Evolutionary conservation across 2,888 invertebrate genomes (phyloP), one percentile per base, ranked within the genome.

Genomic region (Leucophenga maculata): DNA sequence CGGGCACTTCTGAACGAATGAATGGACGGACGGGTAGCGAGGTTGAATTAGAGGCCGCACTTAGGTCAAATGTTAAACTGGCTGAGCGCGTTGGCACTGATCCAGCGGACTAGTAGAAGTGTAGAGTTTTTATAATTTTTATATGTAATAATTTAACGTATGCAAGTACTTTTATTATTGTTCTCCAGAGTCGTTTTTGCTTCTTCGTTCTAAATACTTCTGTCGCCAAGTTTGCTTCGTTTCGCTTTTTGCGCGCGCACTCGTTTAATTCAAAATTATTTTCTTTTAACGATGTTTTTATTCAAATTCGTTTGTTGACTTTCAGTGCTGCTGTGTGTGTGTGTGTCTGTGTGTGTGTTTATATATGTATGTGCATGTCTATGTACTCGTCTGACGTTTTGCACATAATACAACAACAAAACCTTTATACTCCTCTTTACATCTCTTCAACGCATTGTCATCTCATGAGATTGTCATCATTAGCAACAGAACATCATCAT

Each of bases 221-320:
- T 66, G 39, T 20, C 31, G 20, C 14, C 18, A 59, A 52, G 20
- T 50, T 48, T n/a, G n/a, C n/a, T n/a, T 57, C 16, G 31, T 59
- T 50, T 59, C 48, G 14, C 16, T 55, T 52, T 66, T 32, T 32
- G n/a, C n/a, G n/a, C 39, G 20, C 60, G 32, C 48, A 59, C 50
- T 46, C 44, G 50, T 60, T 60, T 44, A 60, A 74, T 76, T 74
- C 71, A 71, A 75, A 74, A 76, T 74, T 83, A 83, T 77, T 83
- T 26, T 82, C 82, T 74, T 79, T 77, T 82, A 80, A 82, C 77
- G 82, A 83, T 78, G 76, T 80, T 81, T 82, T 80, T 78, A 83
- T 82, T 82, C 77, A 78, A 80, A 83, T 83, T 80, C 80, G 77
- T 83, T 83, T 80, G 83, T 83, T 80, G 80, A 80, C 82, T 77